These are phyloP conservation scores for Sakesphorus luctuosus DNA, from an alignment of 2,113 vertebrate genomes.

Conservation along the genomic window DNA sequence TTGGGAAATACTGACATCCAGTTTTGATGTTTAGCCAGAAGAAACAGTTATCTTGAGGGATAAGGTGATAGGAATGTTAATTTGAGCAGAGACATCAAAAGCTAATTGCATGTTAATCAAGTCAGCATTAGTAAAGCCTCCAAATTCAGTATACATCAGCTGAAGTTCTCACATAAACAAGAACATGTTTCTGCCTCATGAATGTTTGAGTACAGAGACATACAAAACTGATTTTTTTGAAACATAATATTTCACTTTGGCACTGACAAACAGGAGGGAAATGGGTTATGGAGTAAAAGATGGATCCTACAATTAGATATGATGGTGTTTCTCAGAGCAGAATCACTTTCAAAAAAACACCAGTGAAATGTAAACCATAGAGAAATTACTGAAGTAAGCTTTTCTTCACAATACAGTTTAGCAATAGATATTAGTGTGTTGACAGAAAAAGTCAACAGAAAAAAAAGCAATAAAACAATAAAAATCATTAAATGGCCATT, in stretches of 20 bases:
- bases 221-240: neutral
- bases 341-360: neutral
- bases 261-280: neutral
- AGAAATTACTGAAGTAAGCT: neutral
- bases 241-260: neutral
- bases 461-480: fast-evolving
- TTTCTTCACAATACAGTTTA: neutral
- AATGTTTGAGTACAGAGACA: neutral
- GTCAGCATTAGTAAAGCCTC: neutral
- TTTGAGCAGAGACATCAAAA: slow-evolving; percentile 13
- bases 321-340: neutral
- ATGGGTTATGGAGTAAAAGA: neutral
- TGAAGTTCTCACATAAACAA: slow-evolving; percentile 1
- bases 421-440: neutral
- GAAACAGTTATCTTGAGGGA: slow-evolving; percentile 22
- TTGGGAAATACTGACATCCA: neutral
- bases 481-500: neutral
- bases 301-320: neutral
- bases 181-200: slow-evolving; percentile 1
- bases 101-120: slow-evolving; percentile 40
- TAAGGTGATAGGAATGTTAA: slow-evolving; percentile 42
- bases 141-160: neutral
- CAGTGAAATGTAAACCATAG: neutral
- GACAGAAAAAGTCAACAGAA: neutral
- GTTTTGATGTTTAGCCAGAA: slow-evolving; percentile 30